Evolutionary conservation across 2,113 vertebrate genomes (phyloP).

Genomic region (Carollia perspicillata): DNA sequence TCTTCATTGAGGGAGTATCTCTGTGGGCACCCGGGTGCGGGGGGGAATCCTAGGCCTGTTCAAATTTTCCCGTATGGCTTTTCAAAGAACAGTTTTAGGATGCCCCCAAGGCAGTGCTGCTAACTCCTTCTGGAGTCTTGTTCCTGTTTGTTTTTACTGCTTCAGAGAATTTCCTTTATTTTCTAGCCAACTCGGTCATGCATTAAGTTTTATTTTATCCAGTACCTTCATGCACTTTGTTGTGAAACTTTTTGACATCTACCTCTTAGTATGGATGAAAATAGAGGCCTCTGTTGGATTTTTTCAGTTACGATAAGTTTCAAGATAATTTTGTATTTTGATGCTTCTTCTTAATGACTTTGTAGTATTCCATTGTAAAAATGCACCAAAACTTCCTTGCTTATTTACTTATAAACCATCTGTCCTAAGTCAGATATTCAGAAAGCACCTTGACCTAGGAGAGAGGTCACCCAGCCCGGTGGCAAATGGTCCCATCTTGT

Average conservation of each 20-base stretch:
- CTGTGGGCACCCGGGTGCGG: background rate
- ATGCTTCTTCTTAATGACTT: background rate
- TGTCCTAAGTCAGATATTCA: background rate
- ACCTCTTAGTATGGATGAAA: background rate
- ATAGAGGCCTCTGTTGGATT: background rate
- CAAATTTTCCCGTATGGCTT: background rate
- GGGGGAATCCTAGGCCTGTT: background rate
- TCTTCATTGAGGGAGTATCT: background rate
- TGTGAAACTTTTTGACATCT: background rate
- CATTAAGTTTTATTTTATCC: background rate
- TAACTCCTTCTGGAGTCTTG: background rate
- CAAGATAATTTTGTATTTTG: background rate
- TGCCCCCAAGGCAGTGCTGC: background rate
- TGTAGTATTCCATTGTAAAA: background rate
- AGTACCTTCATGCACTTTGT: background rate
- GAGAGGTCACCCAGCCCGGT: background rate
- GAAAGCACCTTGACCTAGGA: background rate
- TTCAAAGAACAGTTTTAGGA: background rate
- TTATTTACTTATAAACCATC: background rate
- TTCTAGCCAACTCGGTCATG: conserved; percentile 10
- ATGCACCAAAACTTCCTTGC: background rate
- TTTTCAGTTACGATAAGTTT: background rate
- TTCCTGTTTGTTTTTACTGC: background rate
- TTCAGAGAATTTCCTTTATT: conserved; percentile 42
- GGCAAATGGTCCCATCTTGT: background rate